Evolutionary conservation across 2,113 vertebrate species (phyloP), one percentile per base, ranked within the genome.

Genomic region (Cephalophus harveyi): DNA sequence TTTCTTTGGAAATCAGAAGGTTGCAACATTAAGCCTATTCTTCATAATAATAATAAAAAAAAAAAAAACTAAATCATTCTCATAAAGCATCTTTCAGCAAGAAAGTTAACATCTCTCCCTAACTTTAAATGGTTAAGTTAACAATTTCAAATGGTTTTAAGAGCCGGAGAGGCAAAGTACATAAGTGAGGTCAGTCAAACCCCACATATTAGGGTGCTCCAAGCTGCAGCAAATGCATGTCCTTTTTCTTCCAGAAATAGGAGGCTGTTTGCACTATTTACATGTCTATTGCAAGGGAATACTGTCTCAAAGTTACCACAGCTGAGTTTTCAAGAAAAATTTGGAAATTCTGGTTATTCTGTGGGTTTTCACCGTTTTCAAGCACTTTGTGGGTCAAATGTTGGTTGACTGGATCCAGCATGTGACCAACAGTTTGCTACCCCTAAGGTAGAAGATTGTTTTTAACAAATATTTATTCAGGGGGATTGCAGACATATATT

Each of bases 1-100:
- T 85, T 87, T 97, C 79, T 28, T 62, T 90, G 15, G 85, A 67
- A 92, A 85, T 95, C 7, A 94, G 40, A 94, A 71, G 55, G 23
- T 87, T 50, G 4, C 3, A 87, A 90, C 3, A 19, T 50, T 28
- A 74, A 92, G 8, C 1, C 13, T 87, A 30, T 50, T 96, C 7
- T 55, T 55, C 19, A 86, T 71, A 57, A 48, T 52, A 36, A 36
- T 21, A 36, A 36, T 21, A 71, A 71, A 71, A 89, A 23, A 71
- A 71, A 71, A 89, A 23, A 25, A 64, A 16, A 6, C 27, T 36
- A 36, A 43, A 28, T 92, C 25, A 2, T 71, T 50, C 13, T 96
- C 25, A 76, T 11, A 52, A 59, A 59, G 33, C n/a, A 94, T 64
- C 12, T 82, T 97, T 87, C 33, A 74, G 2, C 27, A 94, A 67